Conservation (phyloP, 2,888 invertebrate genomes). For the Drosophila algonquin region DNA sequence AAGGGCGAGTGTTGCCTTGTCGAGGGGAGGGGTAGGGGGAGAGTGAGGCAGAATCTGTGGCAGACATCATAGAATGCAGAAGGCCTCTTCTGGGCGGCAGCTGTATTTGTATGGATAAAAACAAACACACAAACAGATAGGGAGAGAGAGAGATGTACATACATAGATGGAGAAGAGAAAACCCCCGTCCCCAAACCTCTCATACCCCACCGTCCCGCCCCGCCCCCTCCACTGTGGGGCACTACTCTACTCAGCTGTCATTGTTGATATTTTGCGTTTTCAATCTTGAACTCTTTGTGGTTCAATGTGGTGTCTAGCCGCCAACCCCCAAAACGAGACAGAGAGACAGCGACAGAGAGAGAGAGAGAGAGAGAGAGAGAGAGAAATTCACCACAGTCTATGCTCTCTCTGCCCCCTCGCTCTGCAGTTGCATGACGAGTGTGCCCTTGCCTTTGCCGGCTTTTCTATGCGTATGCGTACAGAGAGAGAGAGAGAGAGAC, state of each 20-base stretch:
- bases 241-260: constrained; percentile 70
- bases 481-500: constrained; percentile 18
- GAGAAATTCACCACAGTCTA: constrained; percentile 64
- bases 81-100: constrained; percentile 27
- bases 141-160: constrained; percentile 11
- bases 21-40: neutral
- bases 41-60: constrained; percentile 12
- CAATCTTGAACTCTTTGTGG: constrained; percentile 78
- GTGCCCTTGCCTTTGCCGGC: constrained; percentile 69
- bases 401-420: constrained; percentile 11
- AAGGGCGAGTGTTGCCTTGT: neutral
- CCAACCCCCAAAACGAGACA: constrained; percentile 62
- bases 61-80: constrained; percentile 18
- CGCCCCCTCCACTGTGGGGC: neutral
- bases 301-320: constrained; percentile 78
- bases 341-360: constrained; percentile 11
- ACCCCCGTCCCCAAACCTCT: neutral
- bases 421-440: constrained; percentile 10
- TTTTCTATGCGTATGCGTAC: constrained; percentile 77
- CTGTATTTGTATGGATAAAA: constrained; percentile 47
- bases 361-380: constrained; percentile 24
- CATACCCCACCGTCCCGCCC: neutral
- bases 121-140: constrained; percentile 4
- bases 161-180: constrained; percentile 2
- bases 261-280: constrained; percentile 80